Evolutionary conservation across 2,888 invertebrate species (phyloP).

Genomic region (Dorcus parallelipipedus): DNA sequence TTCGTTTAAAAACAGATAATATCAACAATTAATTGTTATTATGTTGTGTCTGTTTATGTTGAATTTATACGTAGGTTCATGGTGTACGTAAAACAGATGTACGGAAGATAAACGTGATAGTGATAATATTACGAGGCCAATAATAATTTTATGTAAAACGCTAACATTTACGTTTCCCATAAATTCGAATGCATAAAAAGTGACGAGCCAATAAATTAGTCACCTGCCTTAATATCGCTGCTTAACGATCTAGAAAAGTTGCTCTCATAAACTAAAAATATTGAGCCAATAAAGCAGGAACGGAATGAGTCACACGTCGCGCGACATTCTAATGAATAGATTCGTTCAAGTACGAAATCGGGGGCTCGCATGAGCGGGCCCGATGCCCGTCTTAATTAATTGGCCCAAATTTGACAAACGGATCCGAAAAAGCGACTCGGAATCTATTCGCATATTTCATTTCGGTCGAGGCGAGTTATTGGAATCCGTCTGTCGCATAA

Average conservation of each 20-base stretch:
- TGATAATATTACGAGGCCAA: not conserved
- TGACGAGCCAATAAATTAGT: not conserved
- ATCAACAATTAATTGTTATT: too few species aligned
- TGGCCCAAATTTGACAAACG: constrained; percentile 23
- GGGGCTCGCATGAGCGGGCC: constrained; percentile 27
- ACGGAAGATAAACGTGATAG: not conserved
- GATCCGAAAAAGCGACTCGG: not conserved
- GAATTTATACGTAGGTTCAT: not conserved
- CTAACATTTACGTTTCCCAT: not conserved
- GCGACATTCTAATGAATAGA: constrained; percentile 22
- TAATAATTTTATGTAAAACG: too few species aligned
- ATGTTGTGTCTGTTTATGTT: not conserved
- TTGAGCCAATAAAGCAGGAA: constrained; percentile 13
- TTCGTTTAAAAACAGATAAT: not conserved
- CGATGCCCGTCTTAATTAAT: constrained; percentile 32
- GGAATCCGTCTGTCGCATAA: not conserved
- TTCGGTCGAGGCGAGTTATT: not conserved
- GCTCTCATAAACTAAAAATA: constrained; percentile 15
- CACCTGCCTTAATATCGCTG: not conserved
- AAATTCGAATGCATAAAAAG: not conserved
- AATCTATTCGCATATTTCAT: not conserved
- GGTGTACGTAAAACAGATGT: not conserved
- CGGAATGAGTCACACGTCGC: not conserved
- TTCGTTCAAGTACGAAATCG: constrained; percentile 29
- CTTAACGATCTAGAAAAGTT: not conserved